Evolutionary conservation across 2,888 invertebrate genomes (phyloP).

Genomic region (Sialis lutaria): DNA sequence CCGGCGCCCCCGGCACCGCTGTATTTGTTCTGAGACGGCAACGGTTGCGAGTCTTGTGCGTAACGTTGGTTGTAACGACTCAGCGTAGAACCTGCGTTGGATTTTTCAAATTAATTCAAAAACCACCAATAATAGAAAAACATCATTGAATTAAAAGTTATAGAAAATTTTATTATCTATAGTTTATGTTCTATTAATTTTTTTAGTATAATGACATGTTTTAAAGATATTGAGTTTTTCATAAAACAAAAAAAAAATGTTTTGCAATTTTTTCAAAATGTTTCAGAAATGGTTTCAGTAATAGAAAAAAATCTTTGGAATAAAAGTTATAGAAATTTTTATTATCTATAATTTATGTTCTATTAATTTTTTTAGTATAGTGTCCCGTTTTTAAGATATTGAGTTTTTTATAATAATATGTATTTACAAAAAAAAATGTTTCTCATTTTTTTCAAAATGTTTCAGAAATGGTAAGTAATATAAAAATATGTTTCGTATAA

Average conservation of each 20-base stretch:
- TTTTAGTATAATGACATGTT: neutral
- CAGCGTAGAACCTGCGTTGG: constrained; percentile 30
- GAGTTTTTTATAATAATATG: neutral
- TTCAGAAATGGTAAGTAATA: neutral
- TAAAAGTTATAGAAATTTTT: too few species aligned
- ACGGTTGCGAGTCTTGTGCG: constrained; percentile 35
- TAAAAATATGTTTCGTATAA: neutral
- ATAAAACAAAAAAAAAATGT: too few species aligned
- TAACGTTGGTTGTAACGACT: constrained; percentile 47
- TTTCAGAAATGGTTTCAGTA: too few species aligned
- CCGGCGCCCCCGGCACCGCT: constrained; percentile 23
- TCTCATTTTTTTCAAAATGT: neutral
- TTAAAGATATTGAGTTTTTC: too few species aligned
- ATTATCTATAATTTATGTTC: too few species aligned
- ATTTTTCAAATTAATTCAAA: neutral
- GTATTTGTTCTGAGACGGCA: constrained; percentile 27
- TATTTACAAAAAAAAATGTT: neutral
- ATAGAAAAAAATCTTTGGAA: too few species aligned
- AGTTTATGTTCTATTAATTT: neutral
- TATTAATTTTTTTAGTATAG: too few species aligned
- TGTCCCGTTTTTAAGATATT: too few species aligned
- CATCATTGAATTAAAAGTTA: too few species aligned
- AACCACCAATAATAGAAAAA: too few species aligned
- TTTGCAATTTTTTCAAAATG: too few species aligned
- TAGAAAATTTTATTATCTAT: too few species aligned